These are phyloP conservation scores for Papilio polytes DNA, from an alignment of 1,140 invertebrate species.

Conservation along the genomic window DNA sequence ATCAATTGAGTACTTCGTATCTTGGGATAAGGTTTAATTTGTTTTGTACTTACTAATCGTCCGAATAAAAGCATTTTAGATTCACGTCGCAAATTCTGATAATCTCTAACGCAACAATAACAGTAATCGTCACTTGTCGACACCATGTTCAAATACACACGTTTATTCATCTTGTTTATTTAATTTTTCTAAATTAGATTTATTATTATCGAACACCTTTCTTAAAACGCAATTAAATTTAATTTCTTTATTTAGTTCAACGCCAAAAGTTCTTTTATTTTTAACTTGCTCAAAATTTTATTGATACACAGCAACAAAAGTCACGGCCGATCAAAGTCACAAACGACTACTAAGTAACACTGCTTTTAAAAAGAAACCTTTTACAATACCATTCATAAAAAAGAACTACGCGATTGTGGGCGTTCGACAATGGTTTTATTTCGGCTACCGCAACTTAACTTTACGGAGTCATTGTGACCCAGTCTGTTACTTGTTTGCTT, in stretches of 20 bases:
- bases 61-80: conserved; percentile 67
- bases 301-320: conserved; percentile 19
- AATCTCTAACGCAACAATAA: conserved; percentile 52
- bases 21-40: not conserved
- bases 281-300: not conserved
- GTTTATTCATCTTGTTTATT: conserved; percentile 57
- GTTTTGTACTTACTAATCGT: conserved; percentile 53
- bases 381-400: conserved; percentile 29
- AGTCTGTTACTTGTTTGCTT: conserved; percentile 24
- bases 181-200: conserved; percentile 14
- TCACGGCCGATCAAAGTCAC: conserved; percentile 17
- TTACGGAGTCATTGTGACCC: not conserved
- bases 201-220: not conserved
- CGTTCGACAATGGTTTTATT: conserved; percentile 14
- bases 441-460: not conserved
- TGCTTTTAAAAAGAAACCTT: conserved; percentile 13
- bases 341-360: conserved; percentile 4
- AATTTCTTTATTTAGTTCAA: not conserved
- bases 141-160: conserved; percentile 50
- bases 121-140: conserved; percentile 56
- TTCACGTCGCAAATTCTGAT: conserved; percentile 60
- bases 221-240: not conserved
- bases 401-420: conserved; percentile 20
- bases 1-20: not conserved
- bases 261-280: not conserved